Conservation (phyloP, 64 coral and sea anemone genomes). For the Cladopsammia gracilis region DNA sequence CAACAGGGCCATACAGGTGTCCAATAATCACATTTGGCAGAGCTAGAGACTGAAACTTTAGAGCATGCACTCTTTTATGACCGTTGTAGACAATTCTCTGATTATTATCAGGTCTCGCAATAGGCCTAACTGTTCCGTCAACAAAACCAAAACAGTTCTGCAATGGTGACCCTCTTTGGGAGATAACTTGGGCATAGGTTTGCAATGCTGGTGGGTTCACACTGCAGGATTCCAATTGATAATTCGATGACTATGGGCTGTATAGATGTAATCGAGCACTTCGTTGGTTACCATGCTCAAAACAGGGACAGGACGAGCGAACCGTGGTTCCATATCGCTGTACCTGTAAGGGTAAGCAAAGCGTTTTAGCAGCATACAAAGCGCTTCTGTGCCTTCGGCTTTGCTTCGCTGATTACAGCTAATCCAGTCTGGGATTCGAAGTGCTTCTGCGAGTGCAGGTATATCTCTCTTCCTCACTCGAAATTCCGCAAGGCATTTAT, state of each 20-base stretch:
- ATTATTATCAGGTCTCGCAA: not conserved
- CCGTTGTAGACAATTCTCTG: not conserved
- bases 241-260: conserved; percentile 1
- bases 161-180: not conserved
- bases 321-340: too few relatives aligned
- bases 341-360: too few relatives aligned
- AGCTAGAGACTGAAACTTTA: not conserved
- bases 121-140: conserved; percentile 12
- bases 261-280: conserved; percentile 12
- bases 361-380: not conserved
- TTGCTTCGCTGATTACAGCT: not conserved
- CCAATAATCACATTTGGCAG: conserved; percentile 19
- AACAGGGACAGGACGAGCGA: too few relatives aligned
- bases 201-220: not conserved
- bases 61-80: conserved; percentile 5
- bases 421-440: conserved; percentile 11
- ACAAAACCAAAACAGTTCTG: conserved; percentile 20
- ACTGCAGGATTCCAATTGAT: not conserved
- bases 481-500: conserved; percentile 31
- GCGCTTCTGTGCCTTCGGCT: not conserved
- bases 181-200: not conserved
- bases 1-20: not conserved
- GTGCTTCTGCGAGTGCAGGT: not conserved
- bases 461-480: conserved; percentile 38
- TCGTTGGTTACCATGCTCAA: not conserved